Evolutionary conservation across 2,797 vertebrate genomes (phyloP), one percentile per base, ranked within the genome.

Genomic region (Enteromius argenteus): DNA sequence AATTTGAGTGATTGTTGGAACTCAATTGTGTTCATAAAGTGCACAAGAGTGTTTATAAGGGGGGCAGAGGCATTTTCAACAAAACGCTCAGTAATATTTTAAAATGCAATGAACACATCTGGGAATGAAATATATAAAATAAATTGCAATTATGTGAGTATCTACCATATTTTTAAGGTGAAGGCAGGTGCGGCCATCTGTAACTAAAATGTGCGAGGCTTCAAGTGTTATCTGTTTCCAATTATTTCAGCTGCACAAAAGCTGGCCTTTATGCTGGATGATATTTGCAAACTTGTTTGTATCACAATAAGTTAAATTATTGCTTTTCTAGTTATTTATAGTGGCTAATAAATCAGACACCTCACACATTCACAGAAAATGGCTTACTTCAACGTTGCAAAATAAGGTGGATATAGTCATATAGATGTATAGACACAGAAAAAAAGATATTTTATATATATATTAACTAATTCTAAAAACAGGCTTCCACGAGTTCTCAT

Each of bases 161-260:
- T 53, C 10, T 10, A 21, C 32, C 27, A 21, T 21, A 23, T 44
- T 69, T 51, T 51, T 32, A 74, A 74, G 71, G 30, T 27, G 23
- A 69, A 44, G 42, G 39, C 68, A 27, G 13, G 39, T 35, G 71
- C 5, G 5, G 10, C 10, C 46, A 74, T 73, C 46, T 73, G 27
- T 73, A 51, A 49, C 27, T 32, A 49, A 46, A 19, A 73, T 51
- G 71, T 72, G 23, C 69, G 2, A 30, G n/a, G 39, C 13, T 71
- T 71, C 27, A 64, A 6, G 27, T 32, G 60, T 64, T 64, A 64
- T 64, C 62, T 17, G 15, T 64, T 71, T 71, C 39, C 62, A 64
- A 30, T 64, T 64, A 64, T 30, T 42, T 23, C 39, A 71, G 39
- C 21, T 44, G 39, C 42, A 27, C n/a, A 44, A 44, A 49, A 49